Evolutionary conservation across 2,113 vertebrate genomes (phyloP), one percentile per base, ranked within the genome.

Genomic region (Psilopogon haemacephalus): DNA sequence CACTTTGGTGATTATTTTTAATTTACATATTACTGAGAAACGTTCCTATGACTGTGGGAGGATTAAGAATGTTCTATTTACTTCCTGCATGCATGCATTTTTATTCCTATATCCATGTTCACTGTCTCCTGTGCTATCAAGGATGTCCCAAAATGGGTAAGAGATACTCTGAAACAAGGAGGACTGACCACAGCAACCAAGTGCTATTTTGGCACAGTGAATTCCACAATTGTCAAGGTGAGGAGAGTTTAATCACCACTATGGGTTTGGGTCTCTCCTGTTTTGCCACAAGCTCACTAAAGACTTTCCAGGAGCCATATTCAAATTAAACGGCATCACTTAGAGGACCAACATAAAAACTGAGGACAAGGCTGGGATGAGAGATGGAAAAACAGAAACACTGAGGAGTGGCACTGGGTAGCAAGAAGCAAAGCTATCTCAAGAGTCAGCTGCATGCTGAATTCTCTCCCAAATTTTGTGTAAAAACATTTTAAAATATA

Each of bases 221-320:
- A 38, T 65, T 52, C 27, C 38, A 35, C 1, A 1, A 17, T 6
- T 0, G 0, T 27, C 55, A 77, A 8, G 13, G 33, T 42, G 50
- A 88, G 26, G 24, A 67, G 54, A 32, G 27, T 7, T 73, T 35
- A 50, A n/a, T 30, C 62, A 73, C 15, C 84, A 42, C 11, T 14
- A 12, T 3, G 12, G 38, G 5, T 38, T 64, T 50, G 15, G 13
- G 35, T 28, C 7, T 64, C 30, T 30, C 54, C 18, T 8, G n/a
- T 38, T 24, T 35, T n/a, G 40, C 30, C 56, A 81, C 32, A 87
- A 23, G 50, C 23, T 60, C 33, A 38, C 6, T 52, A 56, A 9
- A 6, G 14, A 44, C 40, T 44, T 67, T 58, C 69, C 46, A 58
- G 24, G 24, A 16, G 30, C 37, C 38, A 28, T 6, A 38, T 37